These are phyloP conservation scores for Nannoperca australis DNA, from an alignment of 2,797 vertebrate genomes.

Conservation along the genomic window DNA sequence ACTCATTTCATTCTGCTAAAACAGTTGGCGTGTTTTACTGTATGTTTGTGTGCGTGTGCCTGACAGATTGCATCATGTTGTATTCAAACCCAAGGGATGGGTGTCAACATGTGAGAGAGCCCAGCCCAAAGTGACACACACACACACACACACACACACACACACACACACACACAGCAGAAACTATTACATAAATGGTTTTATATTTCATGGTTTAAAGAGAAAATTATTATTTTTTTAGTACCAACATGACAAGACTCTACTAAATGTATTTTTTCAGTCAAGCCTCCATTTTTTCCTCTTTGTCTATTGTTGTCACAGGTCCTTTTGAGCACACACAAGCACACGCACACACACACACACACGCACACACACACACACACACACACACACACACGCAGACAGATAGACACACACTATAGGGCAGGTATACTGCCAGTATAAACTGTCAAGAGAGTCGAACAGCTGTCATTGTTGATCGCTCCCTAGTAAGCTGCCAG, in stretches of 20 bases:
- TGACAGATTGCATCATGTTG: conserved; percentile 68
- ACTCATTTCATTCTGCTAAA: conserved; percentile 43
- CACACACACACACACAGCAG: background rate
- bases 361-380: background rate
- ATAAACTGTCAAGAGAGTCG: conserved; percentile 66
- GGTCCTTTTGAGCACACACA: background rate
- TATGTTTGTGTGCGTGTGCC: conserved; percentile 47
- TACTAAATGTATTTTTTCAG: conserved; percentile 24
- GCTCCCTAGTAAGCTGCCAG: conserved; percentile 62
- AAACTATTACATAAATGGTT: conserved; percentile 10
- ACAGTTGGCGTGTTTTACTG: conserved; percentile 59
- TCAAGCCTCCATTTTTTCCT: background rate
- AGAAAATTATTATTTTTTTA: conserved; percentile 4
- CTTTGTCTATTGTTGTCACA: background rate
- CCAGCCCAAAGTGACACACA: conserved; percentile 50
- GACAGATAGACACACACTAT: conserved; percentile 22
- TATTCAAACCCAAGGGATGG: conserved; percentile 66
- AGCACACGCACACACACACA: conserved; percentile 5
- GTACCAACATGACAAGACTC: conserved; percentile 17
- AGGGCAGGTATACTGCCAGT: conserved; percentile 62
- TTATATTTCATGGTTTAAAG: conserved; percentile 24
- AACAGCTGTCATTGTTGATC: conserved; percentile 73
- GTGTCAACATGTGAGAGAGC: conserved; percentile 62
- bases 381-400: conserved; percentile 15
- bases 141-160: conserved; percentile 7